phyloP scores from a whole-genome alignment of 2,888 invertebrate species.

The Andrena dorsata region DNA sequence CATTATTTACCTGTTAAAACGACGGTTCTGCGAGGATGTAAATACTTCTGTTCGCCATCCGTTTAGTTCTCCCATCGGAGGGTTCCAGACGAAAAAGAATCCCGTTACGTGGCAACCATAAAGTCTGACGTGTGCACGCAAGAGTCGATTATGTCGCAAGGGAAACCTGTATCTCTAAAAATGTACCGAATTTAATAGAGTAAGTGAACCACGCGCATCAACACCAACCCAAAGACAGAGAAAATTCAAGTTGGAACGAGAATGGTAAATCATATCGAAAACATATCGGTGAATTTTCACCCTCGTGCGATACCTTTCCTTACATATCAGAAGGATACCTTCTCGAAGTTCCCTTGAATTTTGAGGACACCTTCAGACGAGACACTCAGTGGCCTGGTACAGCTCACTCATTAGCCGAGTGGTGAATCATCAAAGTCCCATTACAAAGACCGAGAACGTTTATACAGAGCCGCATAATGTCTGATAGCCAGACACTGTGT shows the following conservation, averaged over 20 bases:
- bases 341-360: not conserved
- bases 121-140: not conserved
- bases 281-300: slow-evolving; percentile 37
- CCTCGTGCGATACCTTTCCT: slow-evolving; percentile 28
- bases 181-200: slow-evolving; percentile 54
- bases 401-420: not conserved
- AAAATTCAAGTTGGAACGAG: not conserved
- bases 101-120: slow-evolving; percentile 5
- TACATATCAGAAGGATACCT: slow-evolving; percentile 42
- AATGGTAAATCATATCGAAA: slow-evolving; percentile 27
- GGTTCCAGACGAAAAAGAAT: not conserved
- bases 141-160: not conserved
- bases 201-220: slow-evolving; percentile 26
- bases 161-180: slow-evolving; percentile 27
- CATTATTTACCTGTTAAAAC: slow-evolving; percentile 23
- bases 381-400: not conserved
- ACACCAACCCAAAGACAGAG: not conserved
- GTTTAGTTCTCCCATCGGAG: slow-evolving; percentile 4
- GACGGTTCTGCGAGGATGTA: slow-evolving; percentile 31
- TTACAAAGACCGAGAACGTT: not conserved
- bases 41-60: slow-evolving; percentile 39
- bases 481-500: not conserved
- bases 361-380: not conserved
- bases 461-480: not conserved
- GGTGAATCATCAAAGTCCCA: not conserved